A percentile compares a stretch with the other conserved stretches of the same genome.
phyloP scores from a whole-genome alignment of 2,888 invertebrate species.

The Adineta ricciae region DNA sequence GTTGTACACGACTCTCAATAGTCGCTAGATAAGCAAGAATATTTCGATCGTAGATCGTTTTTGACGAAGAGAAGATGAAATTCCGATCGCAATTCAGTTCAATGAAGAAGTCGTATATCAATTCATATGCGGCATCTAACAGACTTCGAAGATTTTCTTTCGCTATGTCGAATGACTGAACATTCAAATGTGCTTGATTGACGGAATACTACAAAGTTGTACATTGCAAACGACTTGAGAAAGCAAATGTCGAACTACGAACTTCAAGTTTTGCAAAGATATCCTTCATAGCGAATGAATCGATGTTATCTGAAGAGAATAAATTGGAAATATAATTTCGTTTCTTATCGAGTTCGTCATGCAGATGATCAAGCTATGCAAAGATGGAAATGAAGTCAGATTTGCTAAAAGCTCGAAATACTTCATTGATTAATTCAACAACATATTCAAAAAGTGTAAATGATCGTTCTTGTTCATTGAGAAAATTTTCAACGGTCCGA shows the following conservation, averaged over 20 bases:
- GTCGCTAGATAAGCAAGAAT: neutral
- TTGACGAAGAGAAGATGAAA: neutral
- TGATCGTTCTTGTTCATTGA: neutral
- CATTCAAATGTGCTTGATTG: neutral
- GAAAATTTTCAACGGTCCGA: neutral
- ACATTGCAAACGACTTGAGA: too few species aligned
- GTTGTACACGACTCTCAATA: neutral
- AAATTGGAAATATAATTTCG: neutral
- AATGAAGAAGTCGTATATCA: neutral
- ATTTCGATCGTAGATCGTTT: neutral
- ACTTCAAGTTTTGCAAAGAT: neutral
- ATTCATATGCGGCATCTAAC: neutral
- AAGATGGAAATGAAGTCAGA: neutral
- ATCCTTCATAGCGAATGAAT: constrained; percentile 1
- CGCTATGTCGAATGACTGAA: neutral
- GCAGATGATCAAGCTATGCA: neutral
- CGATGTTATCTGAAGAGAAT: neutral
- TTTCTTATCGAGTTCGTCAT: neutral
- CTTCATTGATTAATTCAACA: constrained; percentile 13
- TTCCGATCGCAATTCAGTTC: neutral
- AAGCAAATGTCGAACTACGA: too few species aligned
- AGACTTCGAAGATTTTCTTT: neutral
- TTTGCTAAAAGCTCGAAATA: neutral
- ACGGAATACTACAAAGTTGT: neutral
- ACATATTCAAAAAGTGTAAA: neutral